Conservation (phyloP, 2,797 vertebrate genomes). For the Leptatherina wallacei region DNA sequence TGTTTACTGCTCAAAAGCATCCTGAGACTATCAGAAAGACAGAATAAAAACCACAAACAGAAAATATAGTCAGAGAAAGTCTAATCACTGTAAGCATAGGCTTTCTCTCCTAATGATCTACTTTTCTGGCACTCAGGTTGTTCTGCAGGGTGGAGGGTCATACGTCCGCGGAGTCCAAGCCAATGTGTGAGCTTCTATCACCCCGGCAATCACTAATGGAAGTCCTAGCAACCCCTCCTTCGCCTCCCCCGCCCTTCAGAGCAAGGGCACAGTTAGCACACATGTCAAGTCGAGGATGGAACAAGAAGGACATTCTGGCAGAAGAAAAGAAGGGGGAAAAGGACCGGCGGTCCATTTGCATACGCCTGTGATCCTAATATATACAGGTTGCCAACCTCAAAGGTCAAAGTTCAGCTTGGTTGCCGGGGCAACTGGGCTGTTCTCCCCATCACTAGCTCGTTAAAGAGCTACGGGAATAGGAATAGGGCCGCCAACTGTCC, state of each 20-base stretch:
- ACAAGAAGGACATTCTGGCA: constrained; percentile 80
- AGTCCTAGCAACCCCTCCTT: constrained; percentile 66
- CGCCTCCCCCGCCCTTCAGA: constrained; percentile 85
- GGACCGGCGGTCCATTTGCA: constrained; percentile 80
- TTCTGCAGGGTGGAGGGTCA: constrained; percentile 63
- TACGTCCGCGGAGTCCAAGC: constrained; percentile 41
- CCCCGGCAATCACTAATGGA: constrained; percentile 72
- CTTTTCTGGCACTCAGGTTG: constrained; percentile 39
- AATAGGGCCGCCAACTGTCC: constrained; percentile 81
- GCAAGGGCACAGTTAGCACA: constrained; percentile 86
- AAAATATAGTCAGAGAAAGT: constrained; percentile 17
- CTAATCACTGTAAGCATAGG: constrained; percentile 34
- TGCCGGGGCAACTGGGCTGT: constrained; percentile 80
- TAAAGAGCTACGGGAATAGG: constrained; percentile 80
- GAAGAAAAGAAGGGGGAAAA: constrained; percentile 62
- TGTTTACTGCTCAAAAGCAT: not conserved
- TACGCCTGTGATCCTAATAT: constrained; percentile 81
- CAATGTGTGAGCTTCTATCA: constrained; percentile 66
- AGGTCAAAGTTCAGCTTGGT: constrained; percentile 77
- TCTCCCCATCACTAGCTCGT: constrained; percentile 81
- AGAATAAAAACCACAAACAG: constrained; percentile 9
- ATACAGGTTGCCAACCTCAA: constrained; percentile 87
- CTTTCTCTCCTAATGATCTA: constrained; percentile 63
- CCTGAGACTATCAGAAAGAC: not conserved
- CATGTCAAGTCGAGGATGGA: constrained; percentile 74